Percentiles rank a stretch among this genome's conserved stretches.
These are phyloP conservation scores for Eulithis prunata DNA, from an alignment of 2,888 invertebrate genomes.

Conservation along the genomic window DNA sequence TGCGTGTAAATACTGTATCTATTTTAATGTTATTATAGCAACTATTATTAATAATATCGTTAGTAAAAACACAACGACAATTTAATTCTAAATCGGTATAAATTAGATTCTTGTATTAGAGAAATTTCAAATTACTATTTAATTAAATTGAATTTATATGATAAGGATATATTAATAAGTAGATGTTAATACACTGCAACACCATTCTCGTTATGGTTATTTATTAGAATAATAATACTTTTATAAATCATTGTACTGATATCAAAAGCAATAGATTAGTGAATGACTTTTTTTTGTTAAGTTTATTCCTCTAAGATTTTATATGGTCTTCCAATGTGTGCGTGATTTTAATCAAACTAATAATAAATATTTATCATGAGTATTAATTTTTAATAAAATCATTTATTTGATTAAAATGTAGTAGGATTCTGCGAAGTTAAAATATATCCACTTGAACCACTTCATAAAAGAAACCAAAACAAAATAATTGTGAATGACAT, in stretches of 20 bases:
- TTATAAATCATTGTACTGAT: conserved; percentile 63
- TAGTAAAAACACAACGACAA: conserved; percentile 78
- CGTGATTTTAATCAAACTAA: conserved; percentile 53
- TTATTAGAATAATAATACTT: conserved; percentile 55
- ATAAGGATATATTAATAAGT: conserved; percentile 47
- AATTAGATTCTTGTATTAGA: conserved; percentile 58
- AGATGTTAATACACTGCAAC: conserved; percentile 64
- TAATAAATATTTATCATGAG: conserved; percentile 45
- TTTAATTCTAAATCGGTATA: conserved; percentile 82
- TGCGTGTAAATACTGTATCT: conserved; percentile 60
- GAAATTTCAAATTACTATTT: conserved; percentile 39
- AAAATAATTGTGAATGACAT: too few species aligned
- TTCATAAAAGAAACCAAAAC: background rate
- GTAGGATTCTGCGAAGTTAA: conserved; percentile 10
- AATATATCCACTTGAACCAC: conserved; percentile 2
- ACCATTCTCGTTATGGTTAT: conserved; percentile 67
- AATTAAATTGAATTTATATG: conserved; percentile 42
- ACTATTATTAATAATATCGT: conserved; percentile 51
- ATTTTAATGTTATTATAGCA: conserved; percentile 48
- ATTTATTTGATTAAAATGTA: background rate
- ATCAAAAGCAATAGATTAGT: conserved; percentile 68
- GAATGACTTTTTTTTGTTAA: conserved; percentile 44
- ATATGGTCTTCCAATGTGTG: conserved; percentile 81
- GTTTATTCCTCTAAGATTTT: conserved; percentile 53
- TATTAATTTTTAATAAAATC: conserved; percentile 27